Percentiles rank a stretch among this genome's conserved stretches.
phyloP scores from a whole-genome alignment of 2,113 vertebrate species.

The Tautogolabrus adspersus region DNA sequence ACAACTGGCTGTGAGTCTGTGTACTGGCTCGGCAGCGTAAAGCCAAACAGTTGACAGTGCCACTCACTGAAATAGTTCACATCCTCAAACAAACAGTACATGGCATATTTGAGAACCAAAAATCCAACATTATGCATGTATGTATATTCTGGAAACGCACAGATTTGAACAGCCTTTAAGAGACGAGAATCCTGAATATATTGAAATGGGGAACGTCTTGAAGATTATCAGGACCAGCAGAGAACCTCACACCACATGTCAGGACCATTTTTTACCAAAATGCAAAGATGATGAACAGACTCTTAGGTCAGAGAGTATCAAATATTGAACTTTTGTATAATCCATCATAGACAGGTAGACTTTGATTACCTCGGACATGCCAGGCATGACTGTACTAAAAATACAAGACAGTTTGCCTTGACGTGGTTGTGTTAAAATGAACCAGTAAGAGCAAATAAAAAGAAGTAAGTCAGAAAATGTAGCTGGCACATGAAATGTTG shows the following conservation, averaged over 20 bases:
- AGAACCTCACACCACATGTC: too few species aligned
- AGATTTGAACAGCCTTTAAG: too few species aligned
- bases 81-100: slow-evolving; percentile 1
- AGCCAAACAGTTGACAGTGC: slow-evolving; percentile 17
- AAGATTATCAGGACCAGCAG: too few species aligned
- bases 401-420: background rate
- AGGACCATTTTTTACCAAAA: too few species aligned
- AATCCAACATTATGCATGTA: background rate
- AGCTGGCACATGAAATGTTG: background rate
- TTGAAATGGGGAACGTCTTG: too few species aligned
- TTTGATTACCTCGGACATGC: too few species aligned
- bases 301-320: too few species aligned
- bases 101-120: slow-evolving; percentile 3
- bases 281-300: too few species aligned
- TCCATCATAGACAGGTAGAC: too few species aligned
- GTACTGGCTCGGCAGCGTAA: slow-evolving; percentile 22
- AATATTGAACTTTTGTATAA: too few species aligned
- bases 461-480: background rate
- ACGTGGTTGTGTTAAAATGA: background rate
- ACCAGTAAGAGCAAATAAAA: background rate
- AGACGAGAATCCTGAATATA: too few species aligned
- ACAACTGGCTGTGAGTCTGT: slow-evolving; percentile 12
- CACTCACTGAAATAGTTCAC: slow-evolving; percentile 4
- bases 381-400: background rate
- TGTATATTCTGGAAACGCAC: background rate